A percentile compares a stretch with the other conserved stretches of the same genome.
phyloP scores from a whole-genome alignment of 2,113 vertebrate species.

The Clinocottus analis region DNA sequence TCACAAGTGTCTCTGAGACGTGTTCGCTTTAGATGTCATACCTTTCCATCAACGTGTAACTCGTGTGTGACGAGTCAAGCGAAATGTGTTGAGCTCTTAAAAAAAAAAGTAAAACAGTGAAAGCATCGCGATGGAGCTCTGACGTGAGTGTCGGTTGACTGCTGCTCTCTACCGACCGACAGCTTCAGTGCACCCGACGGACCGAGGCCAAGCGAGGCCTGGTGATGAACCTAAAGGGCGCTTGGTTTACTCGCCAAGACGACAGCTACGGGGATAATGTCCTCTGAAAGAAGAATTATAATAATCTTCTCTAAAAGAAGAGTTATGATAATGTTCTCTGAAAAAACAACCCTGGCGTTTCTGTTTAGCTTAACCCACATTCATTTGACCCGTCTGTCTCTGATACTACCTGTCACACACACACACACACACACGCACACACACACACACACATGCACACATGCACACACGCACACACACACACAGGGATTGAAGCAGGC shows the following conservation, averaged over 20 bases:
- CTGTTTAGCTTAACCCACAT: background rate
- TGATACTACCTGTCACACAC: no score
- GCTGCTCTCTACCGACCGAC: conserved; percentile 27
- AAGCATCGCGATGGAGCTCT: background rate
- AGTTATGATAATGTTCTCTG: background rate
- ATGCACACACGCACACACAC: no score
- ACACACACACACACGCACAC: no score
- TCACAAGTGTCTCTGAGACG: conserved; percentile 1
- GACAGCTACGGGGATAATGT: background rate
- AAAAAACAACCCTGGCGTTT: no score
- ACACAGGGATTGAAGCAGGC: no score
- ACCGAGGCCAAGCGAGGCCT: background rate
- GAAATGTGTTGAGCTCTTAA: background rate
- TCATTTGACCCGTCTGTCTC: background rate
- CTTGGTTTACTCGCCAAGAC: background rate
- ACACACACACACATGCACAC: no score
- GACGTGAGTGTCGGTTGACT: background rate
- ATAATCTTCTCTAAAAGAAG: background rate
- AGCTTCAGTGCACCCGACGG: background rate
- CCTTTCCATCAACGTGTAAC: background rate
- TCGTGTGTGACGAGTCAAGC: background rate
- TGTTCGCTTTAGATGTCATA: background rate
- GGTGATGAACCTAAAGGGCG: background rate
- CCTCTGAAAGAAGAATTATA: background rate
- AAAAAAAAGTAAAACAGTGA: background rate